These are phyloP conservation scores for Pomacea maculata DNA, from an alignment of 1,140 invertebrate genomes.

Conservation along the genomic window DNA sequence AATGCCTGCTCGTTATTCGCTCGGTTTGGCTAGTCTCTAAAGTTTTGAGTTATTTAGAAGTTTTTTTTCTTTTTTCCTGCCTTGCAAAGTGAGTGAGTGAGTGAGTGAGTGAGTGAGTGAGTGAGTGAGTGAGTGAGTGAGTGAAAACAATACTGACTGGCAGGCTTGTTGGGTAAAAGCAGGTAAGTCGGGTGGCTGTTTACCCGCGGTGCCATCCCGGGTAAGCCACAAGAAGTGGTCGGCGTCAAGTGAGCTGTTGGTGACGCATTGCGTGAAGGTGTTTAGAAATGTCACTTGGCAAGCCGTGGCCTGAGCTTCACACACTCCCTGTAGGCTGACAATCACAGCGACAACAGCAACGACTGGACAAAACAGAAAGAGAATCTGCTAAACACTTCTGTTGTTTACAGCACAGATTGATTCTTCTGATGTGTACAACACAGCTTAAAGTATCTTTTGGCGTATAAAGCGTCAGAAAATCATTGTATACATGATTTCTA, in stretches of 20 bases:
- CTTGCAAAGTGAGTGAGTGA: neutral
- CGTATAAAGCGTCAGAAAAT: too few relatives aligned
- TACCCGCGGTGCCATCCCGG: conserved; percentile 19
- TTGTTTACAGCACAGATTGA: too few relatives aligned
- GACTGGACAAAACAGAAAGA: neutral
- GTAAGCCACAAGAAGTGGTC: conserved; percentile 29
- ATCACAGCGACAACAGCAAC: neutral
- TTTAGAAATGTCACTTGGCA: conserved; percentile 23
- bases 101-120: too few relatives aligned
- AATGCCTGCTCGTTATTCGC: too few relatives aligned
- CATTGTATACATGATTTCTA: too few relatives aligned
- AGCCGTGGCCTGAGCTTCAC: neutral
- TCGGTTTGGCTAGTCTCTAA: too few relatives aligned
- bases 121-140: neutral
- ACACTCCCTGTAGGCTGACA: neutral
- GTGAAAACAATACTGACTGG: neutral
- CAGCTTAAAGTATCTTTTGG: too few relatives aligned
- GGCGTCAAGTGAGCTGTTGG: conserved; percentile 22
- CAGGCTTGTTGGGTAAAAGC: conserved; percentile 18
- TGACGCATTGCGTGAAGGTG: conserved; percentile 21
- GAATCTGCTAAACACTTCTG: neutral
- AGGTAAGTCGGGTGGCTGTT: conserved; percentile 13
- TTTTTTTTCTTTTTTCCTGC: neutral
- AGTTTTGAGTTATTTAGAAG: too few relatives aligned
- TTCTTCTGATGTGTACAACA: too few relatives aligned